Base-by-base conservation (phyloP, 2,888 invertebrate species). In the Acleris sparsana region DNA sequence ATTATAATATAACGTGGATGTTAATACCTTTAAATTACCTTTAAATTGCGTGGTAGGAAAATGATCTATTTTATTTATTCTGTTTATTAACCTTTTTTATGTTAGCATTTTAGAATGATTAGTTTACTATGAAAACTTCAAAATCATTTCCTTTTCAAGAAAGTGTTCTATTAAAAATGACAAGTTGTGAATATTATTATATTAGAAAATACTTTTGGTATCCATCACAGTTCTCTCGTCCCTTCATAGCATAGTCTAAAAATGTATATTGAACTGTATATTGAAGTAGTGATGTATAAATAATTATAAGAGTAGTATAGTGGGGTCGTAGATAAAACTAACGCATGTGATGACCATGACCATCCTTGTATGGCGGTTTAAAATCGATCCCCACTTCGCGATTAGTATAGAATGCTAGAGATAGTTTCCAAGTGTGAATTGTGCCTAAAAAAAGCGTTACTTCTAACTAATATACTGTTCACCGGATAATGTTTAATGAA, bases 371-470 rank as follows among this genome's bases (percentile, higher is more conserved):
- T 60, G 46, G 44, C 22, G 17, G 33, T 46, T 46, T 16, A 13
- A 33, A 44, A 33, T 46, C 53, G 16, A 57, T 68, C 71, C 57
- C 65, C 68, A 67, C 61, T 51, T 57, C 64, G 60, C 49, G 73
- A 72, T 76, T 70, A 58, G 79, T 86, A 71, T 89, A 90, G 88
- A 83, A 84, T 82, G 90, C 91, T 91, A 92, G 91, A 82, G 76
- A 71, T 90, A 89, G 82, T 79, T 82, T 81, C 79, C 76, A 80
- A 74, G 88, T 82, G 85, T 88, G 88, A 90, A 88, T 88, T 83
- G 92, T 92, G 92, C 92, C 92, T 92, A 85, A 86, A 86, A 20
- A 84, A 85, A 72, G 82, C 70, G 74, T 78, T 72, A 73, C 72
- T 68, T 73, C 68, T 77, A 76, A 76, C 46, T 53, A 66, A 33